Conservation (phyloP, 1,140 invertebrate species). For the Magallana angulata region DNA sequence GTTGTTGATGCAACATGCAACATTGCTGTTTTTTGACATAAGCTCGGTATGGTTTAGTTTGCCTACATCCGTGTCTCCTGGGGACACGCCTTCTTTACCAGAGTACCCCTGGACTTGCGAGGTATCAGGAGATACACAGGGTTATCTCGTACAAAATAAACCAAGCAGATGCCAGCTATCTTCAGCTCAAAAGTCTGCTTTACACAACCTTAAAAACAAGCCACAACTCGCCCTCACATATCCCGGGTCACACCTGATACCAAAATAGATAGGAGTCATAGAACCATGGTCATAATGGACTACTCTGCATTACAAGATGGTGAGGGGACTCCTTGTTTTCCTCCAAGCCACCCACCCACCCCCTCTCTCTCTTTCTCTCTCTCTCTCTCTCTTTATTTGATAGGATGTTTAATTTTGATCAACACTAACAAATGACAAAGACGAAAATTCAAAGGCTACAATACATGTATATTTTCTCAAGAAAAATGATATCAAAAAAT, state of each 20-base stretch:
- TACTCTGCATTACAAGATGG: too few species aligned
- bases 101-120: neutral
- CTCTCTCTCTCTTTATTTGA: too few species aligned
- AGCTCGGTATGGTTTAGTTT: neutral
- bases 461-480: too few species aligned
- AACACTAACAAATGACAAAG: too few species aligned
- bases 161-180: constrained; percentile 19
- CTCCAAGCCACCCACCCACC: too few species aligned
- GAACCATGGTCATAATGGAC: too few species aligned
- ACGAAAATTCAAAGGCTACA: too few species aligned
- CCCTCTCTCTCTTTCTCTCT: too few species aligned
- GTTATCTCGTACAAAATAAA: constrained; percentile 23
- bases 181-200: constrained; percentile 3
- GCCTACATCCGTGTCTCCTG: neutral
- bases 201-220: neutral
- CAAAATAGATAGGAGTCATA: neutral
- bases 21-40: neutral
- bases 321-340: too few species aligned
- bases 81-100: constrained; percentile 5
- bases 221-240: neutral
- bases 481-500: too few species aligned
- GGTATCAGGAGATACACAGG: neutral
- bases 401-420: too few species aligned
- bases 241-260: neutral
- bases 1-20: neutral